Evolutionary conservation across 2,888 invertebrate species (phyloP), one percentile per base, ranked within the genome.

Genomic region (Drosophila barbarae): DNA sequence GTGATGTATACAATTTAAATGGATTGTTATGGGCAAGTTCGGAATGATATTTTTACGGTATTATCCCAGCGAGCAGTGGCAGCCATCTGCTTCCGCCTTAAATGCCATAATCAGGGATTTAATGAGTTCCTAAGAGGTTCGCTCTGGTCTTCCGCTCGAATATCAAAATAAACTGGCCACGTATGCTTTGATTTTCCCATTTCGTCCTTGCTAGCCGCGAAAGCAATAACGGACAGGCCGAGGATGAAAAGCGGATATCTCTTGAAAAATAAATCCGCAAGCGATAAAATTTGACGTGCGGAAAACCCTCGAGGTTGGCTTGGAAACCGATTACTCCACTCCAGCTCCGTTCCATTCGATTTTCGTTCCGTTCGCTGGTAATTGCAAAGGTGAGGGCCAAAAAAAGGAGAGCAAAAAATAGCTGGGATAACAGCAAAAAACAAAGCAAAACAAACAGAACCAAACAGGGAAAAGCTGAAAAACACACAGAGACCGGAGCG

Each of bases 211-310:
- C n/a, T n/a, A 32, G 18, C 54, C 38, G 23, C 26, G 13, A 36
- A 63, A 52, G 52, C 51, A 63, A 63, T 36, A 63, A 42, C 51
- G 30, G 52, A 53, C 64, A 12, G 50, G 34, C 28, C 63, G 36
- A 38, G 50, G 36, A 67, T 58, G 46, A 52, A 68, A 49, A 28
- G 61, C 61, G 53, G 70, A 61, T 69, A 69, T 69, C 69, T 70
- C 52, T 41, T 47, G 64, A 64, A 64, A 69, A 70, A 69, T 69
- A 69, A 69, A 69, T 69, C 70, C 56, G 52, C 49, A 69, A 53
- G 63, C 69, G 53, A 70, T 70, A 70, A 57, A 64, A 64, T 70
- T 51, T 28, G 65, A 52, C 34, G 44, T 18, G 57, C 30, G 34
- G 56, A 34, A 39, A 35, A 41, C 67, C 49, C 59, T 35, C 34